Evolutionary conservation across 2,797 vertebrate genomes (phyloP).

Genomic region (Rhabdophis nuchalis): DNA sequence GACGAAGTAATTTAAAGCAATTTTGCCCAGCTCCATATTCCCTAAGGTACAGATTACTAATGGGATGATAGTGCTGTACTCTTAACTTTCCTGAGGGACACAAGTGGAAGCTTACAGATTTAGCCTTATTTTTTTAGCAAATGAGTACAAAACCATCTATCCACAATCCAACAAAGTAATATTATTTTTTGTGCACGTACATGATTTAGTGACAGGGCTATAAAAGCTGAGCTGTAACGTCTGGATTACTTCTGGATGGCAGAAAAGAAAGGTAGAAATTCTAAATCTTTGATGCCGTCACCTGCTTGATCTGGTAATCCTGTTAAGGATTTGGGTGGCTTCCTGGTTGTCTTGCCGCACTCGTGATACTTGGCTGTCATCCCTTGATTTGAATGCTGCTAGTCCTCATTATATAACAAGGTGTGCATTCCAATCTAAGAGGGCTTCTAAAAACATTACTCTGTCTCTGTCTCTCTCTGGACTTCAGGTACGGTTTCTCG

Average conservation of each 20-base stretch:
- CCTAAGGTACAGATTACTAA: background rate
- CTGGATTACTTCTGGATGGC: too few species aligned
- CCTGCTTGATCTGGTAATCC: background rate
- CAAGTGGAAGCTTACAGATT: background rate
- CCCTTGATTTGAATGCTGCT: background rate
- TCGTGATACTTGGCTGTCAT: background rate
- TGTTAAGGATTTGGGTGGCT: background rate
- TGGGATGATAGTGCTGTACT: background rate
- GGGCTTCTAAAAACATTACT: fast-evolving
- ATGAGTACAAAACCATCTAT: background rate
- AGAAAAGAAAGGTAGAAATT: background rate
- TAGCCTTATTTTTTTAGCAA: background rate
- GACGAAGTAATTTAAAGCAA: background rate
- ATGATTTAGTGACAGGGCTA: background rate
- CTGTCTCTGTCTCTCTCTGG: background rate
- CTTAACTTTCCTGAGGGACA: background rate
- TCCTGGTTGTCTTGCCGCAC: background rate
- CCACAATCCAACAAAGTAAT: background rate
- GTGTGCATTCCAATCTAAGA: background rate
- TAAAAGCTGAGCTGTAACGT: background rate
- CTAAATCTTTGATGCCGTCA: background rate
- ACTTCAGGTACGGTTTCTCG: constrained; percentile 85
- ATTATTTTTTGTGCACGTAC: background rate
- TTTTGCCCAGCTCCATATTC: background rate
- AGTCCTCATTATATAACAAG: background rate